Conservation (phyloP, 2,888 invertebrate species). For the Idaea dimidiata region DNA sequence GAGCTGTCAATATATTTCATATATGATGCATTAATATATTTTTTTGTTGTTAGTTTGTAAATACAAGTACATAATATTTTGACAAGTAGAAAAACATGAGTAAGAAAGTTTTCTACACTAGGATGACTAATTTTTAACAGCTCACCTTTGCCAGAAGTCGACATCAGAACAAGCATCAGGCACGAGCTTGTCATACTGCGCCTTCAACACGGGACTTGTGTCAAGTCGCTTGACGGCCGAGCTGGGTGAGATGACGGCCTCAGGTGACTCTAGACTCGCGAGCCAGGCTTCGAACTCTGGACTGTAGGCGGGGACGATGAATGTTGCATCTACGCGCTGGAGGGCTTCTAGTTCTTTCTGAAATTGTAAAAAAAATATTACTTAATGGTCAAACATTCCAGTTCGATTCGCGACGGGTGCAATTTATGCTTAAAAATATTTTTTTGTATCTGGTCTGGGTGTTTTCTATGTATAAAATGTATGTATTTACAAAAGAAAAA, state of each 20-base stretch:
- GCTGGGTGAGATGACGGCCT: constrained; percentile 40
- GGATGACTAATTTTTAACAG: constrained; percentile 3
- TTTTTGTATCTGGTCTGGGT: too few relatives aligned
- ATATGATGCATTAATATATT: too few relatives aligned
- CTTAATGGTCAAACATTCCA: too few relatives aligned
- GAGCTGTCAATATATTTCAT: too few relatives aligned
- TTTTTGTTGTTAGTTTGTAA: too few relatives aligned
- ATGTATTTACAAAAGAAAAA: too few relatives aligned
- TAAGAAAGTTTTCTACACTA: too few relatives aligned
- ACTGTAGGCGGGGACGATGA: constrained; percentile 84
- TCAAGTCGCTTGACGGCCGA: constrained; percentile 51
- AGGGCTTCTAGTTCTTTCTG: constrained; percentile 86
- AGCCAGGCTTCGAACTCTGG: constrained; percentile 72
- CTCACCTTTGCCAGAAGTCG: constrained; percentile 89
- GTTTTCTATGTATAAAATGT: too few relatives aligned
- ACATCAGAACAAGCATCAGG: constrained; percentile 86
- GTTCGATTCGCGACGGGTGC: too few relatives aligned
- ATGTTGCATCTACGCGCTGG: constrained; percentile 87
- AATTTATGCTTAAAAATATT: too few relatives aligned
- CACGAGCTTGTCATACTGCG: constrained; percentile 85
- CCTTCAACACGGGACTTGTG: constrained; percentile 71
- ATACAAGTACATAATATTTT: too few relatives aligned
- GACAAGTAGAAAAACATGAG: too few relatives aligned
- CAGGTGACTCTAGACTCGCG: constrained; percentile 50
- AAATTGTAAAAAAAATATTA: constrained; percentile 6